Base-by-base conservation (phyloP, 2,113 vertebrate genomes). In the Ivindomyrus marchei region DNA sequence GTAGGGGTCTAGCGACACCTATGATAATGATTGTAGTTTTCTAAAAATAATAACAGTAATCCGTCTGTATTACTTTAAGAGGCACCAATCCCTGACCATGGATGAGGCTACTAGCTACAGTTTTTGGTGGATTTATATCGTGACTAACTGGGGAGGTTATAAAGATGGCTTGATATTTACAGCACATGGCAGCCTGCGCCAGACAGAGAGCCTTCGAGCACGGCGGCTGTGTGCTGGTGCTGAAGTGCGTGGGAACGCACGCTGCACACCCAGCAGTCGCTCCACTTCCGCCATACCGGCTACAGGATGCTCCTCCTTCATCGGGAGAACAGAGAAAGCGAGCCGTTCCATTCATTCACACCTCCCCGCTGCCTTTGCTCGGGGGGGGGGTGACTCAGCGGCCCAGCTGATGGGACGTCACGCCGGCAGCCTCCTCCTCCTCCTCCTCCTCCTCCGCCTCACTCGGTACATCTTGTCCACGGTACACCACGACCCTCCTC, bases 281-380 rank as follows among this genome's bases (percentile, higher is more conserved):
- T 85, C 74, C 13, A 39, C 74, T 80, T 80, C 46, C 39, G 31
- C 31, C 89, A 15, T 47, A 21, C 42, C 85, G 9, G 19, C 36
- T 4, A 39, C 45, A 88, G 66, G 27, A 77, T 56, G 85, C 19
- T 21, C 85, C 89, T 87, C 89, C 56, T 49, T 56, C 66, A 9
- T 49, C 10, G 85, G 49, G 62, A 74, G 85, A 45, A 90, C 24
- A 42, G 85, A 39, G 85, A 87, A 49, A 39, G 21, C 70, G 47
- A 90, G 85, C 66, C 85, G 86, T 39, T 89, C 77, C 85, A 80
- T 87, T 87, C 89, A 24, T 84, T 90, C 90, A 62, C 87, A 88
- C 90, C 85, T 90, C 86, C 50, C 49, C n/a, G 70, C 90, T 74
- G 90, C 70, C 87, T 62, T 66, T 87, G 39, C 52, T 19, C 15